Evolutionary conservation across 2,797 vertebrate species (phyloP).

Genomic region (Lutjanus argentimaculatus): DNA sequence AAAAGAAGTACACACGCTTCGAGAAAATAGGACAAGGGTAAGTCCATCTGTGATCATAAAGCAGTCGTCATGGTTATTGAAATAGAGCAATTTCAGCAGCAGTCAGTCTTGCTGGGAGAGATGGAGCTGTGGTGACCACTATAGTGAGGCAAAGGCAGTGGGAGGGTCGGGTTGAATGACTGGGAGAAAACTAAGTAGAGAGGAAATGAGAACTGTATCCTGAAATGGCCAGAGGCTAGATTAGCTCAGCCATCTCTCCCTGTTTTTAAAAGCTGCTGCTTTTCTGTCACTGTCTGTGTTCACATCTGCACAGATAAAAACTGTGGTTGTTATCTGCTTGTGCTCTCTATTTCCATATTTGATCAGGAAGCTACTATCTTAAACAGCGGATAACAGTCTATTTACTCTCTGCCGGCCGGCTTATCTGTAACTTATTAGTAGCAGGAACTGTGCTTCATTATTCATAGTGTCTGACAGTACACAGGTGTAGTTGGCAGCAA

Average conservation of each 20-base stretch:
- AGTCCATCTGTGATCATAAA: conserved; percentile 69
- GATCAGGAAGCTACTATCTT: conserved; percentile 47
- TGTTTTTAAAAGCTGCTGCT: conserved; percentile 23
- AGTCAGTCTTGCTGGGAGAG: conserved; percentile 46
- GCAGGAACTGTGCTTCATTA: conserved; percentile 59
- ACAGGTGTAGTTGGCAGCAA: conserved; percentile 53
- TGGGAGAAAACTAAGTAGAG: conserved; percentile 56
- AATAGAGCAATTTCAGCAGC: conserved; percentile 53
- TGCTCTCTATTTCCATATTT: conserved; percentile 46
- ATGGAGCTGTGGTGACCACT: conserved; percentile 38
- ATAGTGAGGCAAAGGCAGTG: conserved; percentile 33
- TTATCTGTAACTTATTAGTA: conserved; percentile 51
- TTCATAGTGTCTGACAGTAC: conserved; percentile 55
- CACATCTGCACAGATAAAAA: conserved; percentile 40
- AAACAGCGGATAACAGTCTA: conserved; percentile 35
- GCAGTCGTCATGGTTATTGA: conserved; percentile 36
- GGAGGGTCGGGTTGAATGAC: conserved; percentile 52
- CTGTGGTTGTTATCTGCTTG: conserved; percentile 34
- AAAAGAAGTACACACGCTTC: conserved; percentile 99
- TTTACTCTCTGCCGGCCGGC: conserved; percentile 32
- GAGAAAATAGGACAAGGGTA: conserved; percentile 98
- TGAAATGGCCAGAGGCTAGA: conserved; percentile 66
- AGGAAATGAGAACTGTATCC: conserved; percentile 76
- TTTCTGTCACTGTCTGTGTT: conserved; percentile 19
- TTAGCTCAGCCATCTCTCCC: conserved; percentile 42